Evolutionary conservation across 92 coral and sea anemone species (phyloP), one percentile per base, ranked within the genome.

Genomic region (Porites rus): DNA sequence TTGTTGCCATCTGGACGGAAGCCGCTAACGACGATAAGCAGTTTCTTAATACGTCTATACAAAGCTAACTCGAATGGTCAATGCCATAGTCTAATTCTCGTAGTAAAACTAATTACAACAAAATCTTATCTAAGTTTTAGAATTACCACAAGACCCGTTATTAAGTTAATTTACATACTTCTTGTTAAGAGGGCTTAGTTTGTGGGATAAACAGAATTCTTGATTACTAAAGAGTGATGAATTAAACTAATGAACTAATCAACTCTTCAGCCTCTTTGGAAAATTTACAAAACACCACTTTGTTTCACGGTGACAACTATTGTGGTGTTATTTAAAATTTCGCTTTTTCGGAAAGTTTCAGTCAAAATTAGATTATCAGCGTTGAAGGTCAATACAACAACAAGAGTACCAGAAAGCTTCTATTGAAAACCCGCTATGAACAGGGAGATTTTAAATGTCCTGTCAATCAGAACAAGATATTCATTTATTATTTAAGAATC

Each of bases 401-500:
- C 78, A 0, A 56, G 16, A 56, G 61, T 56, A 56, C 61, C 78
- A 51, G 78, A 74, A 74, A 0, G 7, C 8, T 74, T 9, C 79
- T 10, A 38, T 11, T 24, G 25, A 52, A 53, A 13, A 8, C 78
- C 50, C 62, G 20, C 43, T 21, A n/a, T 50, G 78, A 50, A 54
- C 65, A 75, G 56, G 16, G 11, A 5, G 50, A 1, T 75, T 38
- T 10, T 13, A 7, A 56, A 56, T 54, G 50, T 25, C 14, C 51
- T 75, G 64, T 75, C 65, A 75, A 16, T 74, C 75, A 31, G 52
- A 38, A 74, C 14, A 10, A 18, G 20, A 12, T 20, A 19, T 20
- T 75, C 79, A 56, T 75, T 38, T 28, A 75, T 75, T 56, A 53
- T 75, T 53, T 63, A 75, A 74, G 65, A 56, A 53, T 53, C 4